Conservation (phyloP, 1,140 invertebrate species). For the Drosophila eugracilis region DNA sequence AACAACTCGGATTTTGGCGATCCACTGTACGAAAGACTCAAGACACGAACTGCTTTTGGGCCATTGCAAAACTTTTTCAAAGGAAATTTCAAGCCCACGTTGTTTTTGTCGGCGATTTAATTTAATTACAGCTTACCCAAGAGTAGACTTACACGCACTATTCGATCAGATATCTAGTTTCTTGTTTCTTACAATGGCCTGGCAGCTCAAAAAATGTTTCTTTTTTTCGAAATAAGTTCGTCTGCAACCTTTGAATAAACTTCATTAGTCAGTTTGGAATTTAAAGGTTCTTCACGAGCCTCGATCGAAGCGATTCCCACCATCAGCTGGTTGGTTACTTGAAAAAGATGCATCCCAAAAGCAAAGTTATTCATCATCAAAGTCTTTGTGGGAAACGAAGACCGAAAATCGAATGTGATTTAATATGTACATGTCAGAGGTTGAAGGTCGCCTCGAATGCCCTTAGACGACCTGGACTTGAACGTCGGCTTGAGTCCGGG, state of each 20-base stretch:
- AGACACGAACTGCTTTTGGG: constrained; percentile 62
- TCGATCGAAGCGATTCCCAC: constrained; percentile 21
- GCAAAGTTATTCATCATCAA: constrained; percentile 28
- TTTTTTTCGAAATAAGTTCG: too few relatives aligned
- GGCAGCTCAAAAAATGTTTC: not conserved
- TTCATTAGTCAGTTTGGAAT: constrained; percentile 18
- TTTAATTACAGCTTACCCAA: constrained; percentile 64
- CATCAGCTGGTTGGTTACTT: constrained; percentile 9
- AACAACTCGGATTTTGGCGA: not conserved
- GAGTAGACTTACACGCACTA: constrained; percentile 54
- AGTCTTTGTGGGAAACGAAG: constrained; percentile 28
- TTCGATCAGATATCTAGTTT: constrained; percentile 36
- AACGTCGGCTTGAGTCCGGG: constrained; percentile 3
- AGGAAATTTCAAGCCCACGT: constrained; percentile 21
- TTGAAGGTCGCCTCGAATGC: constrained; percentile 31
- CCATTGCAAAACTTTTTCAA: constrained; percentile 48
- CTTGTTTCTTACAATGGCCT: constrained; percentile 14
- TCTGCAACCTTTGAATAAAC: too few relatives aligned
- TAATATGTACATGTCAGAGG: constrained; percentile 41
- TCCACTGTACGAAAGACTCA: constrained; percentile 61
- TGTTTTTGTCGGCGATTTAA: constrained; percentile 35
- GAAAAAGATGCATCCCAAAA: constrained; percentile 23
- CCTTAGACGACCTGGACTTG: constrained; percentile 24
- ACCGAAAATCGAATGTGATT: constrained; percentile 36
- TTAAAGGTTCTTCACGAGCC: constrained; percentile 27